phyloP scores from a whole-genome alignment of 2,113 vertebrate genomes.

The Lophotis ruficrista region DNA sequence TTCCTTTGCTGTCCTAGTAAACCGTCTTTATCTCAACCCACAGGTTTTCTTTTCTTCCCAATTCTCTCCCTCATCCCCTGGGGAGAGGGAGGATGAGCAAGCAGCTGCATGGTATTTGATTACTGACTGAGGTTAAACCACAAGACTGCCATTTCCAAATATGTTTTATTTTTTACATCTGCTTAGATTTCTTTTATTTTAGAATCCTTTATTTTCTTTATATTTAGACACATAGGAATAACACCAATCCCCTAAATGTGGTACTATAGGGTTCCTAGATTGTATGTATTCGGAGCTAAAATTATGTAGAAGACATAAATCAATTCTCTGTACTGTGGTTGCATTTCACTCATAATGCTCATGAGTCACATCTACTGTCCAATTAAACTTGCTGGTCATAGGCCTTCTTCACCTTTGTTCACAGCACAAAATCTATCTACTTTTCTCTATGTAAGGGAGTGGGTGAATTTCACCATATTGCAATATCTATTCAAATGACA shows the following conservation, averaged over 20 bases:
- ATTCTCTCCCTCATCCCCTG: too few species aligned
- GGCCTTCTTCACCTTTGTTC: not conserved
- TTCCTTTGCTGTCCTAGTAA: too few species aligned
- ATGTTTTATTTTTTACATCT: not conserved
- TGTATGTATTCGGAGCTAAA: not conserved
- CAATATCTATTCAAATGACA: not conserved
- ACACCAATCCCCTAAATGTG: accelerated
- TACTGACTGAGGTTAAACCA: too few species aligned
- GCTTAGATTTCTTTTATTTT: not conserved
- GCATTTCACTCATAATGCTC: not conserved
- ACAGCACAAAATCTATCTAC: not conserved
- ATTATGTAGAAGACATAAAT: not conserved
- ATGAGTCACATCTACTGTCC: not conserved
- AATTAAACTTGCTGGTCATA: not conserved
- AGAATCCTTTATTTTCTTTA: not conserved
- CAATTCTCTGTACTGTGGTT: not conserved
- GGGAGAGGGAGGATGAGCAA: too few species aligned
- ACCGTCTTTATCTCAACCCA: too few species aligned
- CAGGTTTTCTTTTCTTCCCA: too few species aligned
- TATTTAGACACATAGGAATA: not conserved
- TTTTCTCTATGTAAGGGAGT: not conserved
- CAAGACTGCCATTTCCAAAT: not conserved
- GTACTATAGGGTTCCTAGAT: not conserved
- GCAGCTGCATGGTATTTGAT: too few species aligned
- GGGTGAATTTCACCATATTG: not conserved